These are phyloP conservation scores for Drosophila anomalata DNA, from an alignment of 2,888 invertebrate species.

Conservation along the genomic window DNA sequence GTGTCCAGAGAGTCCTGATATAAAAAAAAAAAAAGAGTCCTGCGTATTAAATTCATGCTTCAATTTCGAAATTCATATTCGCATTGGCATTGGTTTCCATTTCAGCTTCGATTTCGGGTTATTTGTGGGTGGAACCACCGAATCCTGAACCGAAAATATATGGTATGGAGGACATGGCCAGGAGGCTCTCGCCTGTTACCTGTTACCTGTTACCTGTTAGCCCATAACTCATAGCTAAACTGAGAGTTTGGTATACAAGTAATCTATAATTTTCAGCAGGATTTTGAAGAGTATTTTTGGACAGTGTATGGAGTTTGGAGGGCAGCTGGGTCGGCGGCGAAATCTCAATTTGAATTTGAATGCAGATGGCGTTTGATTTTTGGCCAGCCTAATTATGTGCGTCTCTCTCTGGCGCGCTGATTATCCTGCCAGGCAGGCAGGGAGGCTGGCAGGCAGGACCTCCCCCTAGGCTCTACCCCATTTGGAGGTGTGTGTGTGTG, in stretches of 20 bases:
- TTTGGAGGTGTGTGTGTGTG: neutral
- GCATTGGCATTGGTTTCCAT: neutral
- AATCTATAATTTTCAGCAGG: no score
- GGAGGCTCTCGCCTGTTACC: neutral
- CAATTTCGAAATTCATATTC: neutral
- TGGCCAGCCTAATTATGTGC: conserved; percentile 48
- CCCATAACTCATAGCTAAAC: neutral
- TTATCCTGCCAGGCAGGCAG: neutral
- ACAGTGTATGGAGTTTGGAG: neutral
- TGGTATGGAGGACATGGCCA: neutral
- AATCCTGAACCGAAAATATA: neutral
- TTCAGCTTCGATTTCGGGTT: neutral
- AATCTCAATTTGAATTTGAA: conserved; percentile 47
- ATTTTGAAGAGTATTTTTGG: no score
- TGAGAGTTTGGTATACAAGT: neutral
- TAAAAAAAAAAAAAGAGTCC: no score
- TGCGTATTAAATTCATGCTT: conserved; percentile 4
- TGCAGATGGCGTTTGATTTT: conserved; percentile 60
- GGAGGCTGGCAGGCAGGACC: neutral
- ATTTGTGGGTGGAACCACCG: neutral
- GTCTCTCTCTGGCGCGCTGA: neutral
- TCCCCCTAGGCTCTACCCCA: neutral
- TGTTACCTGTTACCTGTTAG: neutral
- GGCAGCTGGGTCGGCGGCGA: conserved; percentile 2
- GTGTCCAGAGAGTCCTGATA: neutral